These are phyloP conservation scores for Sclerurus mexicanus DNA, from an alignment of 2,113 vertebrate species.

Conservation along the genomic window DNA sequence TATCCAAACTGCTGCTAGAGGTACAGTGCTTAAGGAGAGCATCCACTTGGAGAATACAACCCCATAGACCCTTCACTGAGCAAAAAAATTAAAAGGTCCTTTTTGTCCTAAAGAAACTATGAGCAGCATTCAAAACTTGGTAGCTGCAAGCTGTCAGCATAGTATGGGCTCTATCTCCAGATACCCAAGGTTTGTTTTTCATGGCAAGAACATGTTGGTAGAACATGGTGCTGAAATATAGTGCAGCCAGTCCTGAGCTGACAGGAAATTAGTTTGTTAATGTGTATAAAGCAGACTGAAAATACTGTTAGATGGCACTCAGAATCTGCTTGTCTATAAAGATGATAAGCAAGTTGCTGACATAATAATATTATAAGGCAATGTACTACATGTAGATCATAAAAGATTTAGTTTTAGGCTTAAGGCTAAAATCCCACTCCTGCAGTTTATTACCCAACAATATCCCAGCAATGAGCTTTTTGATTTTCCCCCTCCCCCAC, in stretches of 20 bases:
- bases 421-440: conserved; percentile 68
- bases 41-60: neutral
- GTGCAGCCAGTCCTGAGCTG: neutral
- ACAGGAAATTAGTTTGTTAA: conserved; percentile 12
- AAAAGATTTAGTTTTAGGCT: conserved; percentile 65
- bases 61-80: neutral
- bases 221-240: fast-evolving
- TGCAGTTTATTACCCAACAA: conserved; percentile 53
- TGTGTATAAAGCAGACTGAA: neutral
- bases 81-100: neutral
- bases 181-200: neutral
- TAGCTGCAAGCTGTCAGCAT: neutral
- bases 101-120: neutral
- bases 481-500: neutral
- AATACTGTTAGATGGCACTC: conserved; percentile 33
- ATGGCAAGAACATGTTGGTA: neutral
- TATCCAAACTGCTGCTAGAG: neutral
- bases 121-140: neutral
- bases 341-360: conserved; percentile 66
- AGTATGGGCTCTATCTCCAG: neutral
- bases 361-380: conserved; percentile 62
- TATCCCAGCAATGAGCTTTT: conserved; percentile 65
- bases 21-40: neutral
- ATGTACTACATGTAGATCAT: conserved; percentile 65
- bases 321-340: conserved; percentile 56